Conservation (phyloP, 1,140 invertebrate species). For the Grapholita molesta region DNA sequence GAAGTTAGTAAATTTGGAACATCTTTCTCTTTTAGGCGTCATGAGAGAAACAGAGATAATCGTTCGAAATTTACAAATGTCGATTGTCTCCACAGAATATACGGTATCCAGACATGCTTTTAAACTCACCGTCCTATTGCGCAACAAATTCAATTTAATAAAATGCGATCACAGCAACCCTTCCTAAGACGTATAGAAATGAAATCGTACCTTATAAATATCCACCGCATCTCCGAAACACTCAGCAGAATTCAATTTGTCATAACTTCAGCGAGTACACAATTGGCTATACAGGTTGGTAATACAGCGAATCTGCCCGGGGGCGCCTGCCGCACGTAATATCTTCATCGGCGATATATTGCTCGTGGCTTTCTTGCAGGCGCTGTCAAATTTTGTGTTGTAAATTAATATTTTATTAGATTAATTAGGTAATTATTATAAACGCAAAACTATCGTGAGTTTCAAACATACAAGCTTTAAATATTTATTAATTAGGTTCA, state of each 20-base stretch:
- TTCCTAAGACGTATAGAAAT: neutral
- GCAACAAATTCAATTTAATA: neutral
- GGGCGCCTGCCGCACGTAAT: constrained; percentile 1
- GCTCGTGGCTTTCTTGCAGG: neutral
- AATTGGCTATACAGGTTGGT: constrained; percentile 4
- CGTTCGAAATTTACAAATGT: no score
- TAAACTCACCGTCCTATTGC: no score
- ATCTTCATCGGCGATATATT: neutral
- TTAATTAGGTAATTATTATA: no score
- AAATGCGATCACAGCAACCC: neutral
- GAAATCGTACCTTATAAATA: neutral
- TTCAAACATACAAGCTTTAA: no score
- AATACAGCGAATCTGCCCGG: neutral
- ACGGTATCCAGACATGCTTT: no score
- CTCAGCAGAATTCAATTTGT: constrained; percentile 1
- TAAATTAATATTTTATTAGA: neutral
- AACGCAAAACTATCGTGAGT: no score
- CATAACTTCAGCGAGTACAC: neutral
- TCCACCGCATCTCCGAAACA: neutral
- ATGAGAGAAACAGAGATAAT: no score
- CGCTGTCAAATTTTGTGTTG: neutral
- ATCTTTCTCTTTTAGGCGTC: no score
- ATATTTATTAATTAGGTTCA: no score
- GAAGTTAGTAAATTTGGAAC: no score
- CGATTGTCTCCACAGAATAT: no score